A percentile compares a stretch with the other conserved stretches of the same genome.
Conservation (phyloP, 2,888 invertebrate genomes). For the Cephus runcator region DNA sequence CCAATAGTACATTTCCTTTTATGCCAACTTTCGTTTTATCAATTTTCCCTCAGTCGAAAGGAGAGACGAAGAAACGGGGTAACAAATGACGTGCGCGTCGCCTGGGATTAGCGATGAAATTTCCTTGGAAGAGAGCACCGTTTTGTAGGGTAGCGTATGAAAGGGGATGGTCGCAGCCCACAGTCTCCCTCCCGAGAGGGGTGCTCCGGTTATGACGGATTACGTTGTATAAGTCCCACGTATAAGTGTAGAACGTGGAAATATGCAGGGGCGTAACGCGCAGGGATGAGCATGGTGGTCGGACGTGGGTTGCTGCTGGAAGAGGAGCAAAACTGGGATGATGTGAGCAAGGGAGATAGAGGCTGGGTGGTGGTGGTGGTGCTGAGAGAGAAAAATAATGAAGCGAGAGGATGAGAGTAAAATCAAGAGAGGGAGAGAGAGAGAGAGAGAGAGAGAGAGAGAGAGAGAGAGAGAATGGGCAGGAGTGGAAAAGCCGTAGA, state of each 20-base stretch:
- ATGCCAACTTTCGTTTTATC: not conserved
- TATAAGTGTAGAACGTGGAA: conserved; percentile 23
- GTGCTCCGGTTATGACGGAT: conserved; percentile 35
- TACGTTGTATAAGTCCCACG: conserved; percentile 31
- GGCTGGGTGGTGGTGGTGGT: too few species aligned
- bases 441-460: conserved; percentile 10
- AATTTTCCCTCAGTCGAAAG: not conserved
- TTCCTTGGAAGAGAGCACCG: not conserved
- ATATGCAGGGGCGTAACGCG: conserved; percentile 13
- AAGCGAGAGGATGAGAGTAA: not conserved
- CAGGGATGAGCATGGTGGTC: not conserved
- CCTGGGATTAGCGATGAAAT: not conserved
- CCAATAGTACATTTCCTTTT: not conserved
- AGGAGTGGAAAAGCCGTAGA: conserved; percentile 11
- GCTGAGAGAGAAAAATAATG: not conserved
- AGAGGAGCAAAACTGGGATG: not conserved
- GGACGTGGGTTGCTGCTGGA: not conserved
- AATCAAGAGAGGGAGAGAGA: conserved; percentile 1
- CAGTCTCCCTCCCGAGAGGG: not conserved
- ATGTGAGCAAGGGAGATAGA: not conserved
- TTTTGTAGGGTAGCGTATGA: not conserved
- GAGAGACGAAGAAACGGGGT: not conserved
- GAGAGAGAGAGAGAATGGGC: conserved; percentile 10
- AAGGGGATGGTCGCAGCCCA: not conserved
- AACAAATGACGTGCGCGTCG: not conserved